Evolutionary conservation across 2,888 invertebrate genomes (phyloP).

Genomic region (Beris chalybata): DNA sequence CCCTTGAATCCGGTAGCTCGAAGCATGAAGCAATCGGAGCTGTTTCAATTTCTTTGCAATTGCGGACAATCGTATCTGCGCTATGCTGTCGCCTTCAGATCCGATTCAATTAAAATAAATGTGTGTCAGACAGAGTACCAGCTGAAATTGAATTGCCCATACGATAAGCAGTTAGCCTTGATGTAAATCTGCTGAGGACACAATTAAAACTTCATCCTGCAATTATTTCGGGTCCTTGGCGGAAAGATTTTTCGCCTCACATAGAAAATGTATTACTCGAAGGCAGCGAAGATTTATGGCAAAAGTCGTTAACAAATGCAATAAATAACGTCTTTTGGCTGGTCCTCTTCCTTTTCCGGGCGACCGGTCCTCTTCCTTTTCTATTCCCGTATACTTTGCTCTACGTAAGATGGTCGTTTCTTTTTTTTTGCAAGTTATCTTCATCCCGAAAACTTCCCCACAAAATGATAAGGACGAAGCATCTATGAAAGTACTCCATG

Average conservation of each 20-base stretch:
- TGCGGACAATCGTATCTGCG: constrained; percentile 14
- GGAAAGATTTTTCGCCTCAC: constrained; percentile 21
- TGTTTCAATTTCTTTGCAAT: constrained; percentile 20
- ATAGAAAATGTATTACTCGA: constrained; percentile 28
- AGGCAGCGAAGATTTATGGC: constrained; percentile 42
- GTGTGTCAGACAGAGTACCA: constrained; percentile 30
- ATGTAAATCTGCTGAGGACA: constrained; percentile 44
- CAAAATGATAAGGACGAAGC: no score
- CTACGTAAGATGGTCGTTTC: no score
- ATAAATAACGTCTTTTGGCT: constrained; percentile 43
- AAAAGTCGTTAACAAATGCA: constrained; percentile 45
- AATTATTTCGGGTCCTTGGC: constrained; percentile 40
- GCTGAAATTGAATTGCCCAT: constrained; percentile 38
- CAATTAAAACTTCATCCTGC: constrained; percentile 45
- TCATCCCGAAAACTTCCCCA: no score
- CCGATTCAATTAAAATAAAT: constrained; percentile 38
- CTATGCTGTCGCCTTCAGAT: constrained; percentile 3
- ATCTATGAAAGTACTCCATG: no score
- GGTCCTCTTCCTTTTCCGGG: constrained; percentile 29
- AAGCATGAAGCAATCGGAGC: background rate
- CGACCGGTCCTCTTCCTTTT: constrained; percentile 16
- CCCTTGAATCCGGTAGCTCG: no score
- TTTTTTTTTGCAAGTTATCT: no score
- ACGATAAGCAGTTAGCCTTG: constrained; percentile 38
- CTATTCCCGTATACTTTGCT: background rate